A percentile compares a stretch with the other conserved stretches of the same genome.
Evolutionary conservation across 2,888 invertebrate species (phyloP).

Genomic region (Eupithecia vulgata): DNA sequence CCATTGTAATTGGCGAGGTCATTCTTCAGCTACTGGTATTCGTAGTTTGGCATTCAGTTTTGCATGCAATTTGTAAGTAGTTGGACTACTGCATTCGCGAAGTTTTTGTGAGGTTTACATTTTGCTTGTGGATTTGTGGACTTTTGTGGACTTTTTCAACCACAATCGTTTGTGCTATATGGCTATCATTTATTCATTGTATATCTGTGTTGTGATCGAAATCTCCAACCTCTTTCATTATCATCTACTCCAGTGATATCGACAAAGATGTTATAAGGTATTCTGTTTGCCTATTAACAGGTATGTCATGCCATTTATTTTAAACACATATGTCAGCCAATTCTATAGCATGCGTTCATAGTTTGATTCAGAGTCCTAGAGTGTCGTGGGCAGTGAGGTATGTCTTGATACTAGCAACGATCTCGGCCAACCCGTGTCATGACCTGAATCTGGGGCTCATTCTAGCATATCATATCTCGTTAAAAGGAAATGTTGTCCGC

Average conservation of each 20-base stretch:
- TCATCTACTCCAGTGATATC: neutral
- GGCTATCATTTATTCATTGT: neutral
- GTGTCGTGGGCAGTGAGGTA: slow-evolving; percentile 18
- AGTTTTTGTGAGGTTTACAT: slow-evolving; percentile 20
- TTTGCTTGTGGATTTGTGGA: neutral
- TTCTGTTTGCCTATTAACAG: neutral
- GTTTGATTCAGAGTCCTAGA: slow-evolving; percentile 2
- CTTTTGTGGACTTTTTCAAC: neutral
- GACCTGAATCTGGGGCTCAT: slow-evolving; percentile 45
- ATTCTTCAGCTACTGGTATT: slow-evolving; percentile 63
- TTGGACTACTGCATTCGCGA: slow-evolving; percentile 46
- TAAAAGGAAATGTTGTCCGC: slow-evolving; percentile 14
- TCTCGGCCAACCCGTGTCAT: slow-evolving; percentile 33
- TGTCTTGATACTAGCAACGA: slow-evolving; percentile 20
- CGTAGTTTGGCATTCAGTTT: slow-evolving; percentile 65
- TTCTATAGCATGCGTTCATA: neutral
- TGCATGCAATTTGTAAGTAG: slow-evolving; percentile 58
- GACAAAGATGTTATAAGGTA: neutral
- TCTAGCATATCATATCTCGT: slow-evolving; percentile 66
- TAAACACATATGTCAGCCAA: neutral
- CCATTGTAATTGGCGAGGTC: slow-evolving; percentile 77
- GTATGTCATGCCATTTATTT: neutral
- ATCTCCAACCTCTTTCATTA: neutral
- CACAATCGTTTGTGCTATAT: neutral
- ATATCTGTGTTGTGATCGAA: neutral